Percentiles rank a stretch among this genome's conserved stretches.
Evolutionary conservation across 2,113 vertebrate species (phyloP).

Genomic region (Chamaea fasciata): DNA sequence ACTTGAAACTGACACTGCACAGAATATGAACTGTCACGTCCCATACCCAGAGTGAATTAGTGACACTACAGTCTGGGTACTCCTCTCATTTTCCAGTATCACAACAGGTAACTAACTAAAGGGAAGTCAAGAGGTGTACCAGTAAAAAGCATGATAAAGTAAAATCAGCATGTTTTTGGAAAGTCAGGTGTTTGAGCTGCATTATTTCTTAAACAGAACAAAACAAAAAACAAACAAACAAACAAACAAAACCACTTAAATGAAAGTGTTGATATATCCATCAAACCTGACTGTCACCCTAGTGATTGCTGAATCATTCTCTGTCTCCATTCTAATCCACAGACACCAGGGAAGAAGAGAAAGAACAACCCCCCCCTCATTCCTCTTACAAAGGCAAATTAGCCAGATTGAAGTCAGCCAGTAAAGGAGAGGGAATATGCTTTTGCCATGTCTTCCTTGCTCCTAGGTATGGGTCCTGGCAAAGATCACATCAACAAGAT

Average conservation of each 20-base stretch:
- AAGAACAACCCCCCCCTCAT: not conserved
- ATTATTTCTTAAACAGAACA: not conserved
- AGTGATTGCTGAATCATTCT: not conserved
- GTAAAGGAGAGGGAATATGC: conserved; percentile 49
- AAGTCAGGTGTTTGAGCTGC: not conserved
- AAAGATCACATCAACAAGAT: conserved; percentile 55
- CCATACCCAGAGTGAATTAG: not conserved
- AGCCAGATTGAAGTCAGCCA: conserved; percentile 53
- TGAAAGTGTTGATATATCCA: not conserved
- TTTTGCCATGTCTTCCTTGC: conserved; percentile 19
- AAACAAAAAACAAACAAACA: not conserved
- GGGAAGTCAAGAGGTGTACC: not conserved
- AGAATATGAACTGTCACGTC: not conserved
- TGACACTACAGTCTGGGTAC: not conserved
- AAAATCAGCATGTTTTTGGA: not conserved
- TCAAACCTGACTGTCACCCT: not conserved
- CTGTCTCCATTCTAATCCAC: not conserved
- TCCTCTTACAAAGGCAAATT: conserved; percentile 31
- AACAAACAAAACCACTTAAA: not conserved
- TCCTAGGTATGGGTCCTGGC: conserved; percentile 44
- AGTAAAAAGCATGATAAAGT: not conserved
- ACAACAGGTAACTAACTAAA: not conserved
- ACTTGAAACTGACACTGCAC: not conserved
- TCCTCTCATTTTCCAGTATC: not conserved
- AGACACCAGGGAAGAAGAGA: not conserved